These are phyloP conservation scores for Kobus ellipsiprymnus DNA, from an alignment of 2,113 vertebrate genomes.

Conservation along the genomic window DNA sequence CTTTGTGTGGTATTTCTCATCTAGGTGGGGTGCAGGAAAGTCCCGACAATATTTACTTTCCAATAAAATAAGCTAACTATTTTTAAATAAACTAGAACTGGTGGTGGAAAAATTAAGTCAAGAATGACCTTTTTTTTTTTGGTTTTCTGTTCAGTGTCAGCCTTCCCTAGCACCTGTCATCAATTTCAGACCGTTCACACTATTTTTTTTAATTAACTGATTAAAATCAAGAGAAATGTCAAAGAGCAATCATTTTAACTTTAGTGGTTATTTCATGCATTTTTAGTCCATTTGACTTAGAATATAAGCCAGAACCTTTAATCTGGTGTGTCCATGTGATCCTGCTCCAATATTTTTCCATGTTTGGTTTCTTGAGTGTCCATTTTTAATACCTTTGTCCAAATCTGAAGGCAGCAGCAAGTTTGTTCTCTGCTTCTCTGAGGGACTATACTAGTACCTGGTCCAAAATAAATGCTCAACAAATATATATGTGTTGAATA, in stretches of 20 bases:
- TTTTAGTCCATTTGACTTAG: not conserved
- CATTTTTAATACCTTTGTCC: not conserved
- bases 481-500: not conserved
- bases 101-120: not conserved
- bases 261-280: not conserved
- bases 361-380: not conserved
- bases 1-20: not conserved
- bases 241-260: not conserved
- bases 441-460: not conserved
- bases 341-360: not conserved
- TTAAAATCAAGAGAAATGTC: not conserved
- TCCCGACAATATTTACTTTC: not conserved
- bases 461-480: not conserved
- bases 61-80: not conserved
- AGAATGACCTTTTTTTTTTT: not conserved
- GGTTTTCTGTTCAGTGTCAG: not conserved
- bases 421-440: not conserved
- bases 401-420: not conserved
- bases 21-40: not conserved
- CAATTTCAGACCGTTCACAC: not conserved
- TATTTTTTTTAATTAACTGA: not conserved
- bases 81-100: not conserved
- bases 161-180: fast-evolving
- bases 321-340: not conserved
- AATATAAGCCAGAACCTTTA: not conserved